phyloP scores from a whole-genome alignment of 2,797 vertebrate species.

The Bradypus variegatus region DNA sequence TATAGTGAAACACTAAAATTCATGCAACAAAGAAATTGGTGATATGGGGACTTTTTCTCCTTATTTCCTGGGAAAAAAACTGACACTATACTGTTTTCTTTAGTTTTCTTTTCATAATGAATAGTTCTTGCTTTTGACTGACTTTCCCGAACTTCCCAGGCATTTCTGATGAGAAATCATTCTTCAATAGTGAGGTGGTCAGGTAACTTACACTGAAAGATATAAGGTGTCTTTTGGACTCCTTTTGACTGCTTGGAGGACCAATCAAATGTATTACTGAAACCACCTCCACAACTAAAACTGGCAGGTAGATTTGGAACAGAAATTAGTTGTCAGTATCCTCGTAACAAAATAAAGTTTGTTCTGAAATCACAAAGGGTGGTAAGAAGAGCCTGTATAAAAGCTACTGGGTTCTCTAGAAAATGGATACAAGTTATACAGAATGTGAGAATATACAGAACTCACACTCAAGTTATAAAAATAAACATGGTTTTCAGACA shows the following conservation, averaged over 20 bases:
- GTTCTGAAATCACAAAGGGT: slow-evolving; percentile 53
- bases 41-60: slow-evolving; percentile 44
- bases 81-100: slow-evolving; percentile 22
- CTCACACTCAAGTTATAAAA: slow-evolving; percentile 77
- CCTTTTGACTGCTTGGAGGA: slow-evolving; percentile 36
- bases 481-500: slow-evolving; percentile 76
- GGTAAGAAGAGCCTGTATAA: slow-evolving; percentile 67
- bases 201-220: slow-evolving; percentile 22
- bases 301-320: slow-evolving; percentile 49
- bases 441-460: slow-evolving; percentile 69
- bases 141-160: slow-evolving; percentile 31
- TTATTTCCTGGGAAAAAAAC: slow-evolving; percentile 1
- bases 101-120: slow-evolving; percentile 36
- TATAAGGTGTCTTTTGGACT: slow-evolving; percentile 42
- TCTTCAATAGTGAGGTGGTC: slow-evolving; percentile 45
- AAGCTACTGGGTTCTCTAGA: slow-evolving; percentile 69
- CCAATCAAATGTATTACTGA: slow-evolving; percentile 24
- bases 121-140: slow-evolving; percentile 6
- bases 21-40: slow-evolving; percentile 68
- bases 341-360: slow-evolving; percentile 68
- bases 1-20: slow-evolving; percentile 58
- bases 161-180: slow-evolving; percentile 39
- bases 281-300: slow-evolving; percentile 41
- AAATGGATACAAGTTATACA: slow-evolving; percentile 63
- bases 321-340: slow-evolving; percentile 46